Evolutionary conservation across 2,888 invertebrate species (phyloP).

Genomic region (Crepidodera aurea): DNA sequence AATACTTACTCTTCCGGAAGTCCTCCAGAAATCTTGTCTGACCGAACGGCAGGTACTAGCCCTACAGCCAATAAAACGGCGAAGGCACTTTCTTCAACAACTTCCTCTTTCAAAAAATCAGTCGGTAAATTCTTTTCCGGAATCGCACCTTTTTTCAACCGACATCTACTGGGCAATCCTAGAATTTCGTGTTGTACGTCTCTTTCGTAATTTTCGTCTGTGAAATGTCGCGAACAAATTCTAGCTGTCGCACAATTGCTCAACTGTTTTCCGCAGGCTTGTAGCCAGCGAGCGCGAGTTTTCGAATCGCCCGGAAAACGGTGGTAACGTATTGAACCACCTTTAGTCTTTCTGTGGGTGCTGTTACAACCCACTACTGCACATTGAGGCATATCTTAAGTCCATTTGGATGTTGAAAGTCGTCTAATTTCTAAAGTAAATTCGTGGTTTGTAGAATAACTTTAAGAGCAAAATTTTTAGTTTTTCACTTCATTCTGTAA

Average conservation of each 20-base stretch:
- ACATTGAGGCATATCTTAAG: constrained; percentile 67
- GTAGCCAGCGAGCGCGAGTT: constrained; percentile 64
- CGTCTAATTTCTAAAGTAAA: neutral
- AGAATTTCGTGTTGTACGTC: constrained; percentile 66
- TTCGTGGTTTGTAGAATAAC: neutral
- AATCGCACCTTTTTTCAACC: constrained; percentile 64
- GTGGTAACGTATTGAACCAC: constrained; percentile 66
- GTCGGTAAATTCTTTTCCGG: constrained; percentile 56
- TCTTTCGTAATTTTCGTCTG: constrained; percentile 64
- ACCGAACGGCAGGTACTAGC: constrained; percentile 60
- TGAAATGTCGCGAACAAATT: constrained; percentile 66
- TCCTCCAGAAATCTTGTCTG: constrained; percentile 52
- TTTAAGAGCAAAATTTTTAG: no score
- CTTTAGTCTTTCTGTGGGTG: constrained; percentile 66
- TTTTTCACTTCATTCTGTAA: no score
- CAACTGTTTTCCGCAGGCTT: constrained; percentile 65
- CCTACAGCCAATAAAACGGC: constrained; percentile 67
- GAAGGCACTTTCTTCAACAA: constrained; percentile 56
- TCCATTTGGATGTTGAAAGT: constrained; percentile 18
- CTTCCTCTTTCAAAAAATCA: constrained; percentile 52
- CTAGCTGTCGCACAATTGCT: constrained; percentile 66
- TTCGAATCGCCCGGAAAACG: constrained; percentile 66
- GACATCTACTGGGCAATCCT: constrained; percentile 64
- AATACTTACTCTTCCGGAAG: constrained; percentile 62
- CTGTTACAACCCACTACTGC: constrained; percentile 67